phyloP scores from a whole-genome alignment of 92 coral and sea anemone genomes.

The Desmophyllum pertusum region DNA sequence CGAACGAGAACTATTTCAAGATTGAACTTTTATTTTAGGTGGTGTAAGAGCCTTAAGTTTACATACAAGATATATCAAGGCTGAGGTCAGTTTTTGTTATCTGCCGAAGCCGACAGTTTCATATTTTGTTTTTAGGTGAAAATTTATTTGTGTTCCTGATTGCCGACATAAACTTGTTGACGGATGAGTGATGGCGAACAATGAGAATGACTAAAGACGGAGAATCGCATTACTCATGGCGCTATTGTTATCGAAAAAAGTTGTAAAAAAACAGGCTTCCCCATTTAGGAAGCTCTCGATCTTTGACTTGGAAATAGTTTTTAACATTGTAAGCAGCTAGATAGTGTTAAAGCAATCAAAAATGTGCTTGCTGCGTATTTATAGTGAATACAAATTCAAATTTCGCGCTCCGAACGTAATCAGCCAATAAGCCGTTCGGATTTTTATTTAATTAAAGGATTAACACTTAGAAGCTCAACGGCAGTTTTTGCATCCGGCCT shows the following conservation, averaged over 20 bases:
- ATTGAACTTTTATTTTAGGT: neutral
- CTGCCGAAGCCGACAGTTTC: too few species aligned
- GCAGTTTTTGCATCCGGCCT: too few species aligned
- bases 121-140: too few species aligned
- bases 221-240: constrained; percentile 24
- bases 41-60: neutral
- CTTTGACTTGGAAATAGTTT: neutral
- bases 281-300: constrained; percentile 8
- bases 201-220: neutral
- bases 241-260: constrained; percentile 1
- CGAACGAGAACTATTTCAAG: neutral
- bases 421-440: constrained; percentile 10
- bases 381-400: constrained; percentile 23
- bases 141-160: too few species aligned
- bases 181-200: constrained; percentile 7
- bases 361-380: neutral
- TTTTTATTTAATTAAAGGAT: constrained; percentile 24
- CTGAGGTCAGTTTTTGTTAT: too few species aligned
- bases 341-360: constrained; percentile 4
- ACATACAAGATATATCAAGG: too few species aligned
- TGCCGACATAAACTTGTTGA: neutral
- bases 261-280: constrained; percentile 23
- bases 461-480: neutral
- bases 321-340: constrained; percentile 10
- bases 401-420: constrained; percentile 22